Percentiles rank a stretch among this genome's conserved stretches.
These are phyloP conservation scores for Sebastes fasciatus DNA, from an alignment of 2,113 vertebrate genomes.

Conservation along the genomic window DNA sequence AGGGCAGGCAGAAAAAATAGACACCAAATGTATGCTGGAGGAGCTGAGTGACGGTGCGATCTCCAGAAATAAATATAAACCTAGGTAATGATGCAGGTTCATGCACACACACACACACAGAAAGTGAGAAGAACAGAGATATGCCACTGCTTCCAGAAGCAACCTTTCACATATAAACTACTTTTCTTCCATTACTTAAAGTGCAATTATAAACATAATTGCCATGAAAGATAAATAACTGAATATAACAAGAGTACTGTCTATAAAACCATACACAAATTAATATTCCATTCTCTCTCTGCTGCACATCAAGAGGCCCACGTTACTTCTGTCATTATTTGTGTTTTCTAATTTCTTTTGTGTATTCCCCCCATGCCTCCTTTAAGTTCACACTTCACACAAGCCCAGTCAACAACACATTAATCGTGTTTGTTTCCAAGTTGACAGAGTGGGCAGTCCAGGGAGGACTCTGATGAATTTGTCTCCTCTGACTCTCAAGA, in stretches of 20 bases:
- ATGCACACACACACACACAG: background rate
- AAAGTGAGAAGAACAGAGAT: background rate
- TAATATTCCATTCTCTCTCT: background rate
- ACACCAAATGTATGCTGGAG: slow-evolving; percentile 21
- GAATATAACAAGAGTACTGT: background rate
- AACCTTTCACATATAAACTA: slow-evolving; percentile 6
- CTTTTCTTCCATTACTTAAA: background rate
- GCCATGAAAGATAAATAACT: background rate
- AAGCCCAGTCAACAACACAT: slow-evolving; percentile 52
- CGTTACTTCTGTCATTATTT: slow-evolving; percentile 1
- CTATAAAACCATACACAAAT: background rate
- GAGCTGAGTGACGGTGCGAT: slow-evolving; percentile 11
- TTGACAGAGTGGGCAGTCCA: slow-evolving; percentile 41
- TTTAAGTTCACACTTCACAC: slow-evolving; percentile 13
- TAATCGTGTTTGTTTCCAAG: slow-evolving; percentile 55
- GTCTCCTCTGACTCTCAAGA: slow-evolving; percentile 53
- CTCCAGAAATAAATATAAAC: slow-evolving; percentile 8
- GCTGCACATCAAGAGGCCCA: background rate
- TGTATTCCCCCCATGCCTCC: slow-evolving; percentile 29
- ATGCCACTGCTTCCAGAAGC: background rate
- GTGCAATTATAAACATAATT: background rate
- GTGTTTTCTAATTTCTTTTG: slow-evolving; percentile 13
- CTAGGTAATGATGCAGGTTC: background rate
- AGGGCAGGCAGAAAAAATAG: slow-evolving; percentile 19
- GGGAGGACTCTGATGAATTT: slow-evolving; percentile 26